Percentiles rank a stretch among this genome's conserved stretches.
These are phyloP conservation scores for Orthosia incerta DNA, from an alignment of 2,888 invertebrate species.

Conservation along the genomic window DNA sequence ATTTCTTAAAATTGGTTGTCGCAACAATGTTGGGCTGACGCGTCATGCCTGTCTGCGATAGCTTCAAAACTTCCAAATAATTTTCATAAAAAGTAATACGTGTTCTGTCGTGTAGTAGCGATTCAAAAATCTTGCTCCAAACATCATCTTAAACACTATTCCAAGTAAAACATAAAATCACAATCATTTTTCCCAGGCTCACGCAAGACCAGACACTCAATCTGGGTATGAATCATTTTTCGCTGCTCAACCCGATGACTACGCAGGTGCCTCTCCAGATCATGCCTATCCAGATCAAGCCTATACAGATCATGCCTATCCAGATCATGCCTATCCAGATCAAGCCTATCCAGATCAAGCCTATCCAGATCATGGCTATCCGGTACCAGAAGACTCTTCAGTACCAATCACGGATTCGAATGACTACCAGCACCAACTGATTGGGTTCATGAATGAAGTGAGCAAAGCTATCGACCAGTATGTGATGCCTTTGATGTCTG, in stretches of 20 bases:
- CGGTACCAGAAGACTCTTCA: background rate
- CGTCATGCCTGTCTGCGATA: no score
- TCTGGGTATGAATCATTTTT: background rate
- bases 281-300: no score
- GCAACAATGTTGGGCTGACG: no score
- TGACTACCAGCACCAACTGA: conserved; percentile 17
- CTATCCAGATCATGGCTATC: no score
- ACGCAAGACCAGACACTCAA: conserved; percentile 40
- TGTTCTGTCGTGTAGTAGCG: background rate
- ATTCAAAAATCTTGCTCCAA: conserved; percentile 16
- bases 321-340: no score
- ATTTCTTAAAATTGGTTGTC: no score
- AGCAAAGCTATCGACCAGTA: conserved; percentile 40
- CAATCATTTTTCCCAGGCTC: conserved; percentile 30
- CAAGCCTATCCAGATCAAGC: no score
- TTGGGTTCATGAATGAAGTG: conserved; percentile 41
- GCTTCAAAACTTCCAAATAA: background rate
- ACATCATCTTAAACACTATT: background rate
- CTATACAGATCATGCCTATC: no score
- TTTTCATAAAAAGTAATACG: background rate
- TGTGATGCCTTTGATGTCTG: conserved; percentile 45
- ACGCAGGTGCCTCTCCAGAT: background rate
- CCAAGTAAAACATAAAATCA: background rate
- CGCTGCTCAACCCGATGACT: background rate
- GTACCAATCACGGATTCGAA: background rate